Evolutionary conservation across 2,888 invertebrate genomes (phyloP).

Genomic region (Phortica magna): DNA sequence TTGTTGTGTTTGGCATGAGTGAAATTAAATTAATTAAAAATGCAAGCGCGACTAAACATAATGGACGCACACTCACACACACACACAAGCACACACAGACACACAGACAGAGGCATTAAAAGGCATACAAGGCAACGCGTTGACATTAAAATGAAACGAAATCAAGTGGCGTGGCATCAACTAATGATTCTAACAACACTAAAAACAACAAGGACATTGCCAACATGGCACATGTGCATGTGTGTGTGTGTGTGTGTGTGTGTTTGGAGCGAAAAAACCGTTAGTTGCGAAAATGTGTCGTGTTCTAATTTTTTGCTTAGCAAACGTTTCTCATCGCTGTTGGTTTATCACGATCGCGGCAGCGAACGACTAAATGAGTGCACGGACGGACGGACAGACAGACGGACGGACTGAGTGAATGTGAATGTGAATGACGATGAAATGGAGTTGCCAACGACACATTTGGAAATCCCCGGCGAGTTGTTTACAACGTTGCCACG

Average conservation of each 20-base stretch:
- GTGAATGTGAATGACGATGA: neutral
- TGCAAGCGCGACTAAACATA: neutral
- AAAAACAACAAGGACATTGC: neutral
- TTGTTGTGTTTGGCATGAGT: neutral
- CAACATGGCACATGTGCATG: neutral
- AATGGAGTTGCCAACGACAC: conserved; percentile 24
- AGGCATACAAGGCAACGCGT: neutral
- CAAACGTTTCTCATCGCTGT: neutral
- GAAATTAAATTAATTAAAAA: conserved; percentile 24
- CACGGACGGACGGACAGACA: too few species aligned
- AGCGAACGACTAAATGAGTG: too few species aligned
- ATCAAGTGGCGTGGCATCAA: neutral
- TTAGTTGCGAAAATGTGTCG: neutral
- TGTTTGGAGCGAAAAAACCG: neutral
- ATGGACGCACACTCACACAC: neutral
- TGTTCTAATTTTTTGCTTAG: neutral
- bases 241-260: neutral
- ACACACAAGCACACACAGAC: neutral
- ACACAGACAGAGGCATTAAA: neutral
- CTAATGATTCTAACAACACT: neutral
- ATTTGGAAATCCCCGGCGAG: conserved; percentile 44
- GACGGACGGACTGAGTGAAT: too few species aligned
- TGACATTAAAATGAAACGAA: neutral
- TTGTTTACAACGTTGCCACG: conserved; percentile 63
- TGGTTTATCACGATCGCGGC: conserved; percentile 8